Conservation (phyloP, 2,797 vertebrate genomes). For the Gymnodraco acuticeps region DNA sequence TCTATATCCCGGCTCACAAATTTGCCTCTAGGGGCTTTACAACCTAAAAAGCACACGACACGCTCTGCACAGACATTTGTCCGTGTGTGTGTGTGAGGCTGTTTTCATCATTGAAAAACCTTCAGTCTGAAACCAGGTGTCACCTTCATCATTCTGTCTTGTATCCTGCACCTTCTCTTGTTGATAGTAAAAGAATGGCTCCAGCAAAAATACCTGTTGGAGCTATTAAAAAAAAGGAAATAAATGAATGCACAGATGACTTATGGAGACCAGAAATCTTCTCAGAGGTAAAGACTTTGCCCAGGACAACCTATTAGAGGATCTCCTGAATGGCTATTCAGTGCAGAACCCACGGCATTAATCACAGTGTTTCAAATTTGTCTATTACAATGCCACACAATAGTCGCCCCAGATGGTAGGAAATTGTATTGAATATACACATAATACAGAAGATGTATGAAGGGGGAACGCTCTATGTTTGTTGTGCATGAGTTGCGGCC, state of each 20-base stretch:
- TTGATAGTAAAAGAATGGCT: conserved; percentile 25
- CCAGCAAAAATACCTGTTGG: conserved; percentile 30
- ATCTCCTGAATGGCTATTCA: conserved; percentile 32
- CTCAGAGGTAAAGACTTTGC: conserved; percentile 43
- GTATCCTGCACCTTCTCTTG: conserved; percentile 31
- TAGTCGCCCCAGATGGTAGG: conserved; percentile 35
- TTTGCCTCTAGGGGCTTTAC: not conserved
- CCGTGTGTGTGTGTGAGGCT: not conserved
- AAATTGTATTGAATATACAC: conserved; percentile 3
- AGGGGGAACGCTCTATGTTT: conserved; percentile 29
- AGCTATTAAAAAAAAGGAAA: conserved; percentile 35
- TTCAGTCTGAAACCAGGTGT: conserved; percentile 39
- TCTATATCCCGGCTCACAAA: not conserved
- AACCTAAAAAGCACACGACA: not conserved
- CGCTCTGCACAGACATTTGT: not conserved
- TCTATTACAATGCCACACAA: conserved; percentile 36
- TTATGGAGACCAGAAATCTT: conserved; percentile 48
- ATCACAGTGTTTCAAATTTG: conserved; percentile 42
- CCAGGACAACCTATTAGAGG: conserved; percentile 32
- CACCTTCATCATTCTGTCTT: conserved; percentile 51
- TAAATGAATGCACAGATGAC: conserved; percentile 38
- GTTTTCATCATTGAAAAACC: conserved; percentile 52
- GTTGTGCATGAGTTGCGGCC: conserved; percentile 51
- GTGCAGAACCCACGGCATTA: conserved; percentile 31
- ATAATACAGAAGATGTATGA: conserved; percentile 6